Evolutionary conservation across 2,888 invertebrate genomes (phyloP), one percentile per base, ranked within the genome.

Genomic region (Corbicula japonica): DNA sequence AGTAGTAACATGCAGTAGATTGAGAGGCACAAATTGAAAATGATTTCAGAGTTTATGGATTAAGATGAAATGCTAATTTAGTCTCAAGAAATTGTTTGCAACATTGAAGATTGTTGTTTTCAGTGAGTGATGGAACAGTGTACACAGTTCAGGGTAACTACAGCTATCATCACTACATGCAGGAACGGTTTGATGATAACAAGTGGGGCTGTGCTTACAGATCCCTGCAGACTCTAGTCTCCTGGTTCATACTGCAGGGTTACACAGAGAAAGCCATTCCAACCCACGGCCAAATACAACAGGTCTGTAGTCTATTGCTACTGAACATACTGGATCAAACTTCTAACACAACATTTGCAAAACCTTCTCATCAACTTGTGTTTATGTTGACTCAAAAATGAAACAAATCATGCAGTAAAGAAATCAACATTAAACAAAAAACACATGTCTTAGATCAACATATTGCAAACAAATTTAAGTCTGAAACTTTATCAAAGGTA

Each of bases 161-260:
- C 92, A 95, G 96, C 23, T 99, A 99, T 94, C 97, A 98, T 92
- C 99, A 99, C 93, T 99, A 99, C 93, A 96, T 98, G 96, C 93
- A 94, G 87, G 97, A 99, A 91, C 95, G 96, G 86, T 96, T 98
- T 92, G 97, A 99, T 93, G 99, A 99, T 91, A 96, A 97, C 93
- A 98, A 98, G n/a, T 99, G 99, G 99, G 99, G 99, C 4, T 99
- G 99, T 94, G 99, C 99, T 0, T 99, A 99, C 92, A 95, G 99
- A 78, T 99, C 99, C 0, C 95, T 99, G 90, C 99, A 99, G 94
- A 99, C 99, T 0, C 95, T 99, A 82, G 96, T 97, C 84, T 99
- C 99, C 0, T 99, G 99, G 99, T 98, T 97, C 92, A 95, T 95
- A 35, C 87, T 92, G 38, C 94, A 94, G 84, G 94, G 94, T 26